phyloP scores from a whole-genome alignment of 2,888 invertebrate genomes.

The Dichetophora obliterata region DNA sequence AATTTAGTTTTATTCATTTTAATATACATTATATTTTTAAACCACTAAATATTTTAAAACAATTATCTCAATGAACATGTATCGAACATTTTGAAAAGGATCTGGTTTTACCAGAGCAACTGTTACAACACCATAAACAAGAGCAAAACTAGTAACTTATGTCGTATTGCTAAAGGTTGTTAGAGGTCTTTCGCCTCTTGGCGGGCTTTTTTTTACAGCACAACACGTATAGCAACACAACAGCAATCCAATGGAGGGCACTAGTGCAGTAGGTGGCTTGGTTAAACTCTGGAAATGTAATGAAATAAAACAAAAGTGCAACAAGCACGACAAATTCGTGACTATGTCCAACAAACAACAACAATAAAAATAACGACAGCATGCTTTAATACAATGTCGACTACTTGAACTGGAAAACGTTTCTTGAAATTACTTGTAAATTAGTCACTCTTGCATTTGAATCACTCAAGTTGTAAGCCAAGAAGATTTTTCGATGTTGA shows the following conservation, averaged over 20 bases:
- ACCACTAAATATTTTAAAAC: neutral
- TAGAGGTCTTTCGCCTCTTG: conserved; percentile 21
- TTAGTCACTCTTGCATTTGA: neutral
- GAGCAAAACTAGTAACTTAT: neutral
- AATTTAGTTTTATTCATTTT: too few species aligned
- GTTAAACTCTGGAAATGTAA: neutral
- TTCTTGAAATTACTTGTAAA: neutral
- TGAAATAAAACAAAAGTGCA: neutral
- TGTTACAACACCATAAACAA: neutral
- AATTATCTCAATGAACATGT: neutral
- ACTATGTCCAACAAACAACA: neutral
- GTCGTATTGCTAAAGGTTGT: conserved; percentile 17
- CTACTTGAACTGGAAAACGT: neutral
- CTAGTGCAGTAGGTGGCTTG: too few species aligned
- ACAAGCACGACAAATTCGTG: conserved; percentile 9
- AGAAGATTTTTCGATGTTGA: neutral
- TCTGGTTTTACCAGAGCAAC: neutral
- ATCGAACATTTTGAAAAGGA: neutral
- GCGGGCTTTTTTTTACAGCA: neutral
- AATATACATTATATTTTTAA: neutral
- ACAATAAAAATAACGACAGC: neutral
- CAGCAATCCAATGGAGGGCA: neutral
- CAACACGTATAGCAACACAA: neutral
- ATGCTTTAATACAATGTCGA: neutral
- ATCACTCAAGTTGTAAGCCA: neutral